Evolutionary conservation across 2,888 invertebrate genomes (phyloP), one percentile per base, ranked within the genome.

Genomic region (Seira sanloemensis): DNA sequence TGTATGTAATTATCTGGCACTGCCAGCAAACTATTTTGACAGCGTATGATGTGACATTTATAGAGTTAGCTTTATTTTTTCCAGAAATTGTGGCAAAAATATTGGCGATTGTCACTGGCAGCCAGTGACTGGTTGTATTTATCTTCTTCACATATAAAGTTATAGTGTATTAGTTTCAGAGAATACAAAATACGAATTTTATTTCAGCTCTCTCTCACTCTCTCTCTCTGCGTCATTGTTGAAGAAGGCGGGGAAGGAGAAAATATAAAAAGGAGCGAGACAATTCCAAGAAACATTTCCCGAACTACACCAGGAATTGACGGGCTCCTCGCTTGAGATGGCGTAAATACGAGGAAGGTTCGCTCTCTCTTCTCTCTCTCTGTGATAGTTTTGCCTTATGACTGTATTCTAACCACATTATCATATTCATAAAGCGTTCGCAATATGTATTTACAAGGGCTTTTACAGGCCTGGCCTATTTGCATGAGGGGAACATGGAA

Each of bases 211-310:
- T n/a, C n/a, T n/a, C n/a, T n/a, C n/a, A n/a, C n/a, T n/a, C n/a
- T n/a, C n/a, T n/a, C n/a, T n/a, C n/a, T n/a, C n/a, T 50, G 50
- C 50, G 50, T 50, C 50, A 50, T 12, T 37, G 37, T 12, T 37
- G 50, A 50, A 16, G 50, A 50, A 50, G 50, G 50, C 16, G 50
- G 50, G n/a, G 50, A 50, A 50, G 50, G 50, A 50, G 50, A 50
- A 50, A 50, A 50, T 50, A 50, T 7, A 67, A 67, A 25, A 25
- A 25, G 24, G 67, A n/a, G 16, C n/a, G 67, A 23, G 67, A 67
- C 67, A 67, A 24, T 67, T 67, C 67, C 25, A 16, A 26, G 67
- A 67, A 67, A 1, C 67, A 67, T 67, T 67, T 67, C n/a, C 25
- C 67, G 7, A 67, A 12, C 50, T 50, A 18, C 12, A 50, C 50